phyloP scores from a whole-genome alignment of 1,140 invertebrate genomes.

The Teleopsis dalmanni region DNA sequence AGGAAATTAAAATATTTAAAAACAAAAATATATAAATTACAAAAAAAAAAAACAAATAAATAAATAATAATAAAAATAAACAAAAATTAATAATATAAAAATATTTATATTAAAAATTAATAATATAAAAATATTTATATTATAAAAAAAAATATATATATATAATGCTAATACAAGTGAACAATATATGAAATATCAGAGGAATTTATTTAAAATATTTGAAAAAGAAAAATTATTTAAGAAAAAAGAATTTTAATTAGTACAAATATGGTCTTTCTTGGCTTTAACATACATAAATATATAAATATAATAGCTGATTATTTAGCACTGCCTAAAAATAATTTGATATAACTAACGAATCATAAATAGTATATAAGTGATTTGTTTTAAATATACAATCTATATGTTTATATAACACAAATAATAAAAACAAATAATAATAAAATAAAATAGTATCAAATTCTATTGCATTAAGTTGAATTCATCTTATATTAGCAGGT shows the following conservation, averaged over 20 bases:
- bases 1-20: neutral
- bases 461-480: constrained; percentile 5
- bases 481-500: neutral
- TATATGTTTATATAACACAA: neutral
- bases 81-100: neutral
- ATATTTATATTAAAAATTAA: neutral
- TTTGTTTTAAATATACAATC: too few relatives aligned
- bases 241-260: neutral
- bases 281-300: neutral
- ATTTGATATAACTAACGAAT: neutral
- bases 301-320: neutral
- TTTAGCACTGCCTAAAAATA: neutral
- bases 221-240: neutral
- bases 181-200: neutral
- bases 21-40: neutral
- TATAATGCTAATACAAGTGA: neutral
- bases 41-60: neutral
- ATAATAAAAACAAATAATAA: neutral
- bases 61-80: neutral
- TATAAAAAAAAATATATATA: neutral
- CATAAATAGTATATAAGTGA: neutral
- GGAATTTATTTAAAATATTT: neutral
- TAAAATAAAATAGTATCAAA: neutral
- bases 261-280: neutral
- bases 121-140: neutral